Conservation (phyloP, 1,140 invertebrate species). For the Lethrus apterus region DNA sequence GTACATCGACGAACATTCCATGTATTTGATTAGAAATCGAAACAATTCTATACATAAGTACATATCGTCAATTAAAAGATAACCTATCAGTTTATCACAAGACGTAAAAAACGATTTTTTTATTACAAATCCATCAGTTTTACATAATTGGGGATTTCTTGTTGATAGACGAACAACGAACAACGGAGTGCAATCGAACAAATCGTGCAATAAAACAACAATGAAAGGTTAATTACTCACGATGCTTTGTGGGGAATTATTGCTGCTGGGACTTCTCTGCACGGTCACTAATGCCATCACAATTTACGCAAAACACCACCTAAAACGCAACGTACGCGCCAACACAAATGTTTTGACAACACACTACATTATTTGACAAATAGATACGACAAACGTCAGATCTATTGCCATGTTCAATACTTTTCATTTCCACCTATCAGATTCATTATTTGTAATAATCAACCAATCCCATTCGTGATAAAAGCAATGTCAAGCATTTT, state of each 20-base stretch:
- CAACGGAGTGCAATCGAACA: too few species aligned
- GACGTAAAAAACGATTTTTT: too few species aligned
- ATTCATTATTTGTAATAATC: not conserved
- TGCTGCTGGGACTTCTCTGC: conserved; percentile 60
- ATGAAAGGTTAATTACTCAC: conserved; percentile 25
- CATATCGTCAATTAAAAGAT: too few species aligned
- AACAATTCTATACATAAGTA: not conserved
- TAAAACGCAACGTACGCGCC: too few species aligned
- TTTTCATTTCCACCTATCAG: conserved; percentile 1
- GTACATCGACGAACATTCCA: not conserved
- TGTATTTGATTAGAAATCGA: not conserved
- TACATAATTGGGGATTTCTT: too few species aligned
- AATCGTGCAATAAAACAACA: too few species aligned
- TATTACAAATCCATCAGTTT: too few species aligned
- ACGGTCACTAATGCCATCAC: conserved; percentile 63
- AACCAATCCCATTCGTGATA: conserved; percentile 6
- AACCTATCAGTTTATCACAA: too few species aligned
- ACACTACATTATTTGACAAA: conserved; percentile 18
- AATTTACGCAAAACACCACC: conserved; percentile 2
- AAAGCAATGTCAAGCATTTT: conserved; percentile 7
- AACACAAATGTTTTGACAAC: conserved; percentile 18
- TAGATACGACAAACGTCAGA: conserved; percentile 21
- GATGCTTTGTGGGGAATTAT: conserved; percentile 58
- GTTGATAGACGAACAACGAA: too few species aligned
- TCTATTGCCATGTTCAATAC: conserved; percentile 17